phyloP scores from a whole-genome alignment of 2,888 invertebrate genomes.

The Dynastes tityus region DNA sequence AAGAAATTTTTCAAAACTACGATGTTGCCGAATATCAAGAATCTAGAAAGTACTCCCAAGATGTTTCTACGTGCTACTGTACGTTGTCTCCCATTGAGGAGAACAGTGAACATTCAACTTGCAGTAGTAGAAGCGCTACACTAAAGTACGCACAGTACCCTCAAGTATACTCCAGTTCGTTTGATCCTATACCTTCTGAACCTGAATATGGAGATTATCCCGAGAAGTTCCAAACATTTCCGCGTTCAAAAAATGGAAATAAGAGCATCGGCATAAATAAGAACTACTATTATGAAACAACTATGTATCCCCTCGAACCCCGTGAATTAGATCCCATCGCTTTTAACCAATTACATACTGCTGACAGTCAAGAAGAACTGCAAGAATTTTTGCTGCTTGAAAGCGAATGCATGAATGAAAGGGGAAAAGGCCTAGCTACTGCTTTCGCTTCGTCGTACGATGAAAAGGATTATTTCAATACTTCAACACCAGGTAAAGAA shows the following conservation, averaged over 20 bases:
- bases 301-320: slow-evolving; percentile 74
- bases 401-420: slow-evolving; percentile 74
- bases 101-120: slow-evolving; percentile 73
- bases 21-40: slow-evolving; percentile 49
- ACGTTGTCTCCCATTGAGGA: slow-evolving; percentile 75
- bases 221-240: slow-evolving; percentile 73
- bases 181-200: slow-evolving; percentile 65
- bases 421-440: slow-evolving; percentile 71
- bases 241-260: slow-evolving; percentile 70
- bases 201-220: slow-evolving; percentile 58
- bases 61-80: slow-evolving; percentile 58
- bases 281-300: slow-evolving; percentile 62
- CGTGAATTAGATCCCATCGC: slow-evolving; percentile 74
- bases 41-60: slow-evolving; percentile 54
- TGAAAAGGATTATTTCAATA: slow-evolving; percentile 46
- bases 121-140: slow-evolving; percentile 66
- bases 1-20: slow-evolving; percentile 55
- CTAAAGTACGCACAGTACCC: slow-evolving; percentile 61
- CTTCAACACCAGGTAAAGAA: slow-evolving; percentile 37
- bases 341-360: slow-evolving; percentile 75
- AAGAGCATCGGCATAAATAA: slow-evolving; percentile 57
- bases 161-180: slow-evolving; percentile 65
- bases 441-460: slow-evolving; percentile 68
- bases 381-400: slow-evolving; percentile 77
- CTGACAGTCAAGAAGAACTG: slow-evolving; percentile 76